Conservation (phyloP, 2,888 invertebrate genomes). For the Melipona bicolor region DNA sequence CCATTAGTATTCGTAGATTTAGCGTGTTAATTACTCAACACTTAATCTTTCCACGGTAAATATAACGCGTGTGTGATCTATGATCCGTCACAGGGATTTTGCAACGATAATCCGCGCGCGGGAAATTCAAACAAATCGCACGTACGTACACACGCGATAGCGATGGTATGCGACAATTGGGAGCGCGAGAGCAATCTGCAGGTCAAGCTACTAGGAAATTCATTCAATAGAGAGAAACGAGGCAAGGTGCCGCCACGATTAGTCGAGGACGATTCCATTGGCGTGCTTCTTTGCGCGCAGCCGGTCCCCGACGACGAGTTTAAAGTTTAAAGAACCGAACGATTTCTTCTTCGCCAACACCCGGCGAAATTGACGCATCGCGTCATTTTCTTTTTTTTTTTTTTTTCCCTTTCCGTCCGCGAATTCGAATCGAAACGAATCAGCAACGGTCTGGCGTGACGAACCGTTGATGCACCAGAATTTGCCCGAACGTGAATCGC, state of each 20-base stretch:
- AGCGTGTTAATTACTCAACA: background rate
- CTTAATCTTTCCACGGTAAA: background rate
- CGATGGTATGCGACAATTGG: slow-evolving; percentile 43
- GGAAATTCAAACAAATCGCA: slow-evolving; percentile 9
- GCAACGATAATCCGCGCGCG: background rate
- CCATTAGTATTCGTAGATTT: too few relatives aligned
- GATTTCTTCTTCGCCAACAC: slow-evolving; percentile 1
- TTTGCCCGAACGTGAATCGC: slow-evolving; percentile 4
- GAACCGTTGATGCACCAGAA: background rate
- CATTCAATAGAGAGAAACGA: slow-evolving; percentile 38
- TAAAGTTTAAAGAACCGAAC: slow-evolving; percentile 6
- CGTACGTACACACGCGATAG: background rate
- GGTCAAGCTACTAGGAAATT: slow-evolving; percentile 62
- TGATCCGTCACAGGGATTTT: background rate
- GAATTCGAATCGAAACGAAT: slow-evolving; percentile 6
- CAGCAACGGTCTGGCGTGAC: background rate
- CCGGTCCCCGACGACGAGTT: background rate
- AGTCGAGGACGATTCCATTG: slow-evolving; percentile 31
- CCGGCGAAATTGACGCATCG: background rate
- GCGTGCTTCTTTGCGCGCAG: slow-evolving; percentile 3
- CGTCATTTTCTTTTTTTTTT: background rate
- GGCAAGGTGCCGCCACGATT: slow-evolving; percentile 36
- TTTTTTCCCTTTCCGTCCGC: background rate
- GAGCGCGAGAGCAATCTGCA: slow-evolving; percentile 51
- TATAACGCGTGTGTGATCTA: background rate